Conservation (phyloP, 2,797 vertebrate species). For the Oreonectes daqikongensis region DNA sequence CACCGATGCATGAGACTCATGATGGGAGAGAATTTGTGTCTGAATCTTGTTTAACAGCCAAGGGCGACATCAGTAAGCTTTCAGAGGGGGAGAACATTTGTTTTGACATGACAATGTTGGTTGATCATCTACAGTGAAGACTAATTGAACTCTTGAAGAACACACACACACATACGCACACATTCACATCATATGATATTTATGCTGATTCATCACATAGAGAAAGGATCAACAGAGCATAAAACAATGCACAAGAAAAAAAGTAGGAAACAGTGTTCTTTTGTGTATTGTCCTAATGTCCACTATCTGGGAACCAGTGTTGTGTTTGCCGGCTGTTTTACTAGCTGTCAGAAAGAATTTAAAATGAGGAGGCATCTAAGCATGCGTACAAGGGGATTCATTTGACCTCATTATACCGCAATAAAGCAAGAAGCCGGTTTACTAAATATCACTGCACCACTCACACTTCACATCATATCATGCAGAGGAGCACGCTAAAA, state of each 20-base stretch:
- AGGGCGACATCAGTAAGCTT: conserved; percentile 53
- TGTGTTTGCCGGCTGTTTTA: conserved; percentile 94
- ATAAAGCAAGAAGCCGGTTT: conserved; percentile 98
- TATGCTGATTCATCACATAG: conserved; percentile 1
- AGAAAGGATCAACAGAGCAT: background rate
- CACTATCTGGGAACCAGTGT: conserved; percentile 84
- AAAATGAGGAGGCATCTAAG: conserved; percentile 92
- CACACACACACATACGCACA: conserved; percentile 7
- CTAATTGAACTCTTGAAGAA: conserved; percentile 53
- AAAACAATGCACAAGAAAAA: background rate
- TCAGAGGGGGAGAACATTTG: conserved; percentile 74
- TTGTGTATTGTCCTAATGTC: conserved; percentile 44
- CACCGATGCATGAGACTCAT: conserved; percentile 55
- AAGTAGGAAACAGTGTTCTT: background rate
- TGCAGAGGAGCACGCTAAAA: conserved; percentile 88
- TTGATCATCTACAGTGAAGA: conserved; percentile 49
- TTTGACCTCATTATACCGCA: conserved; percentile 99
- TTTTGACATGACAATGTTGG: conserved; percentile 73
- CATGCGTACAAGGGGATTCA: conserved; percentile 96
- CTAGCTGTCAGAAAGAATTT: conserved; percentile 97
- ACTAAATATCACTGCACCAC: conserved; percentile 96
- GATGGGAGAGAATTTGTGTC: conserved; percentile 44
- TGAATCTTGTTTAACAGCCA: conserved; percentile 55
- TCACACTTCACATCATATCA: conserved; percentile 93
- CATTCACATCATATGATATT: conserved; percentile 16